Evolutionary conservation across 2,797 vertebrate genomes (phyloP), one percentile per base, ranked within the genome.

Genomic region (Aselliscus stoliczkanus): DNA sequence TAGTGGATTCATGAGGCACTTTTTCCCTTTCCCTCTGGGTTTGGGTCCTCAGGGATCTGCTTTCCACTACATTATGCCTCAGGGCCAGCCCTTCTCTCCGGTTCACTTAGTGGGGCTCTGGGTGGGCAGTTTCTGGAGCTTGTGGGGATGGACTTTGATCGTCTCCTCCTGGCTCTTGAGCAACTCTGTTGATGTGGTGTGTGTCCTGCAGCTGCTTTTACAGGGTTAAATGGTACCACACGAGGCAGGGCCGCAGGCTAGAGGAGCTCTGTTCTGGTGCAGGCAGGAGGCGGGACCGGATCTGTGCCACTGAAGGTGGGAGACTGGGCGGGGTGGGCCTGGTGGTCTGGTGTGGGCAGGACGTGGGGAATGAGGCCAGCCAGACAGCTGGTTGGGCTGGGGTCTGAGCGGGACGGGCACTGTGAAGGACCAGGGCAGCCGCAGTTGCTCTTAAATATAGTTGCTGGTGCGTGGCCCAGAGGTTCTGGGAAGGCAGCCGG

Each of bases 181-280:
- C 90, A 85, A 44, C 9, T 79, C 70, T 77, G 39, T 56, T 93
- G 97, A 95, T 52, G 75, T 10, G 20, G 80, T 90, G 29, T 94
- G 94, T 97, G 96, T 97, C 95, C 96, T 73, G 76, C 97, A 96
- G 97, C 97, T 97, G 92, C 97, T 90, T 96, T 96, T 92, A 21
- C 94, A 95, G 96, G 88, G 83, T 89, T 97, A 97, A 95, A 72
- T 89, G 96, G 92, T 58, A 27, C 95, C 86, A 37, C 90, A 44
- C 79, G 93, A 95, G 93, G 87, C 95, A 97, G 97, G 97, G 96
- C 94, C 77, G 93, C 88, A 10, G 93, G 95, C 96, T 96, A 69
- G 92, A 85, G 80, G 92, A 96, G 88, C 91, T 94, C 96, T 94
- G 96, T 86, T 92, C 96, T 96, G 96, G 88, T 96, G 96, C 93